phyloP scores from a whole-genome alignment of 1,140 invertebrate species.

The Drosophila melanica region DNA sequence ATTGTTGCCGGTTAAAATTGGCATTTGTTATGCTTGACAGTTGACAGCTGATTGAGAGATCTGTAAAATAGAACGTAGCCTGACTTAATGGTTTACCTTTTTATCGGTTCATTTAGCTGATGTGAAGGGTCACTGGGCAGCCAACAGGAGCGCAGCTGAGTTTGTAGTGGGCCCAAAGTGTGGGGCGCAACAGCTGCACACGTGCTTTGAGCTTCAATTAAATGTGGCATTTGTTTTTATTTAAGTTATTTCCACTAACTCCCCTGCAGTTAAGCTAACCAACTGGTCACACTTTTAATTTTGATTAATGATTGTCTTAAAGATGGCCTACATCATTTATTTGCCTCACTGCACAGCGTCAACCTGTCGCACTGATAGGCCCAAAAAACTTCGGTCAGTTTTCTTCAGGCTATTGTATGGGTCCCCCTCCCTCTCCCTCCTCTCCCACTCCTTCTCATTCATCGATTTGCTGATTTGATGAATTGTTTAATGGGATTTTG shows the following conservation, averaged over 20 bases:
- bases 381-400: conserved; percentile 28
- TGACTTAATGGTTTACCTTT: conserved; percentile 48
- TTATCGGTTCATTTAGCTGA: conserved; percentile 51
- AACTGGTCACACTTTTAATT: conserved; percentile 71
- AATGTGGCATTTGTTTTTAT: neutral
- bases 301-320: conserved; percentile 67
- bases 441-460: neutral
- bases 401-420: neutral
- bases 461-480: conserved; percentile 72
- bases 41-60: conserved; percentile 62
- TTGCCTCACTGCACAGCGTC: conserved; percentile 53
- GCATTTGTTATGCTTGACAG: conserved; percentile 51
- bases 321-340: conserved; percentile 71
- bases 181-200: neutral
- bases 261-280: conserved; percentile 1
- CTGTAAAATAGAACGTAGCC: conserved; percentile 34
- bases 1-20: conserved; percentile 42
- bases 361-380: conserved; percentile 40
- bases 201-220: neutral
- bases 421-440: neutral
- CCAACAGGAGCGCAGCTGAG: neutral
- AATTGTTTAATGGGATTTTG: conserved; percentile 62
- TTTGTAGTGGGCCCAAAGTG: neutral
- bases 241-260: neutral
- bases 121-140: conserved; percentile 40